phyloP scores from a whole-genome alignment of 2,113 vertebrate species.

The Odontophorus gujanensis region DNA sequence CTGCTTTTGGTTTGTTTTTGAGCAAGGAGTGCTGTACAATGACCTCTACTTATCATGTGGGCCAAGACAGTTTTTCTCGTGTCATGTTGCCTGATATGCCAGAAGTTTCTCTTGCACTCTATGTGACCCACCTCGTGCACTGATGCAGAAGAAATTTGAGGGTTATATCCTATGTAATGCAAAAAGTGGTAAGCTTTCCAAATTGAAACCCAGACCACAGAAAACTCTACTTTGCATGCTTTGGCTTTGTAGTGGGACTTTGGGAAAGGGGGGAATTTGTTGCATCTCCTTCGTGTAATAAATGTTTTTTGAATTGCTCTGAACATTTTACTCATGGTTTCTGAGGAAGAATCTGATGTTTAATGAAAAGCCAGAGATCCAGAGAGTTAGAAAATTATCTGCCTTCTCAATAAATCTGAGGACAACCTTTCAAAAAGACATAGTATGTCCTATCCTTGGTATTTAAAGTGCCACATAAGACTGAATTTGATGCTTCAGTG shows the following conservation, averaged over 20 bases:
- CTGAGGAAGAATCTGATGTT: background rate
- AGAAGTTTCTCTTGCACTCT: background rate
- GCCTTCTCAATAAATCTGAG: background rate
- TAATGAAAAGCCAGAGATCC: background rate
- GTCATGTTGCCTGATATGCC: background rate
- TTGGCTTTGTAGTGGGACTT: background rate
- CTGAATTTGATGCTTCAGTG: background rate
- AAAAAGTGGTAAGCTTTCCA: background rate
- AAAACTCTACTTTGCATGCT: background rate
- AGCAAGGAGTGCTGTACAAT: background rate
- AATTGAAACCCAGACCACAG: background rate
- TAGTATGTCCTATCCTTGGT: background rate
- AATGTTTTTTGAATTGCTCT: background rate
- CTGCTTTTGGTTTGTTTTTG: background rate
- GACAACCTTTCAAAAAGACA: background rate
- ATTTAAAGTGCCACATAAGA: background rate
- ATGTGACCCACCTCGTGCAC: fast-evolving
- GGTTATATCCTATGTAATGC: background rate
- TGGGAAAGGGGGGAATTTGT: background rate
- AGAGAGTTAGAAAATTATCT: background rate
- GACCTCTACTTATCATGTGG: background rate
- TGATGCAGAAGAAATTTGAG: background rate
- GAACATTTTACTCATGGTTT: background rate
- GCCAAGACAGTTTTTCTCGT: background rate
- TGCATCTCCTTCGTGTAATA: background rate